phyloP scores from a whole-genome alignment of 2,797 vertebrate species.

The Enteromius unitaeniatus region DNA sequence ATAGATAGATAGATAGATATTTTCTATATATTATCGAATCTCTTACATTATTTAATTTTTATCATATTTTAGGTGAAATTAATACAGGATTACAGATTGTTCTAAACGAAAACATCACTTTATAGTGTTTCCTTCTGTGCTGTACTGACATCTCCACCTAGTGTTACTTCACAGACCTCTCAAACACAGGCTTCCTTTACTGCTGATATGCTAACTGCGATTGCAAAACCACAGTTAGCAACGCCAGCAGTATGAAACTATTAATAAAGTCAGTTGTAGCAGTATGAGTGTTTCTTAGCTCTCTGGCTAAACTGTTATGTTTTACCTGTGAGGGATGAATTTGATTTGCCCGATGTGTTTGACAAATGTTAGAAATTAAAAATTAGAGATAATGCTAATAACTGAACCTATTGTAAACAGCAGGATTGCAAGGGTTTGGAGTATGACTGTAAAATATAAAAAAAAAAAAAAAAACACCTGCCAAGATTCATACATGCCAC shows the following conservation, averaged over 20 bases:
- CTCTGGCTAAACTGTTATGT: background rate
- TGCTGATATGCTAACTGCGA: background rate
- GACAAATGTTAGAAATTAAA: background rate
- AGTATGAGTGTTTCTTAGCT: background rate
- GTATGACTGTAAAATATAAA: background rate
- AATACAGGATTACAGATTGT: background rate
- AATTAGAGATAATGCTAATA: background rate
- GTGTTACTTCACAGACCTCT: constrained; percentile 22
- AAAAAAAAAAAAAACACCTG: background rate
- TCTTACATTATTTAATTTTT: background rate
- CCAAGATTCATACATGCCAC: background rate
- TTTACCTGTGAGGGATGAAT: background rate
- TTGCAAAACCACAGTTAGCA: background rate
- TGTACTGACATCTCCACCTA: constrained; percentile 54
- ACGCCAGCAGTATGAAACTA: background rate
- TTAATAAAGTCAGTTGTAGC: background rate
- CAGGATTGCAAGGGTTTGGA: background rate
- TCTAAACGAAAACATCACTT: background rate
- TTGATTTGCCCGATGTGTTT: background rate
- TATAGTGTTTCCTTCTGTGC: background rate
- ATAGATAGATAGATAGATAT: background rate
- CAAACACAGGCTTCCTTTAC: background rate
- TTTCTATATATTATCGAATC: too few relatives aligned
- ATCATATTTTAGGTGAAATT: background rate
- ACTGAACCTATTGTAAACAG: background rate